Conservation (phyloP, 1,140 invertebrate genomes). For the Cotesia glomerata region DNA sequence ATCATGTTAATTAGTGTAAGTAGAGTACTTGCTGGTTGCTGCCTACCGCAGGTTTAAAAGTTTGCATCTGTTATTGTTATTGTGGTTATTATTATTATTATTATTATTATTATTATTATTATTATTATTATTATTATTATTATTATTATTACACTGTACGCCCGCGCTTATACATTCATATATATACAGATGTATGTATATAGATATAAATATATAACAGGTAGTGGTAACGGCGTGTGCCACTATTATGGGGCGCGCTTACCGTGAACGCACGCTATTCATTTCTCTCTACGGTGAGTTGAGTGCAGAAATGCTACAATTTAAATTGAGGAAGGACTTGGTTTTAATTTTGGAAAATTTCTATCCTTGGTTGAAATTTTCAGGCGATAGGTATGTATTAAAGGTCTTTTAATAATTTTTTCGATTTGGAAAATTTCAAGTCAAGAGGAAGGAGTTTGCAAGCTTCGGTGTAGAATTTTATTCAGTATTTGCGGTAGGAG, state of each 20-base stretch:
- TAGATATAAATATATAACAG: background rate
- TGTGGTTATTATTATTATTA: too few relatives aligned
- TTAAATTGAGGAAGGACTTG: slow-evolving; percentile 17
- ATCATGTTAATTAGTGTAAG: slow-evolving; percentile 62
- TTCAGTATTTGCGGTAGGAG: slow-evolving; percentile 44
- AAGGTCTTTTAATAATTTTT: too few relatives aligned
- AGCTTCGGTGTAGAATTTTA: background rate
- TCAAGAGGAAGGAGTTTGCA: too few relatives aligned
- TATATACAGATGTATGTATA: too few relatives aligned
- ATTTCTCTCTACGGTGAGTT: slow-evolving; percentile 40
- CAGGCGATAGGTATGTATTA: too few relatives aligned
- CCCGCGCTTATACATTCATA: slow-evolving; percentile 5
- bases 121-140: too few relatives aligned
- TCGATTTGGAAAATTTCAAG: too few relatives aligned
- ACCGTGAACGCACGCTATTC: slow-evolving; percentile 61
- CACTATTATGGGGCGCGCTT: slow-evolving; percentile 57
- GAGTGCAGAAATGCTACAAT: slow-evolving; percentile 10
- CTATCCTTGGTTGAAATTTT: too few relatives aligned
- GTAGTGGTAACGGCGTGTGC: slow-evolving; percentile 56
- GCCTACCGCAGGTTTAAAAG: too few relatives aligned
- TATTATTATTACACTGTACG: slow-evolving; percentile 1
- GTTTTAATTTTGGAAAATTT: background rate
- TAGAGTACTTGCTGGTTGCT: slow-evolving; percentile 38
- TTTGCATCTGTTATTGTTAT: too few relatives aligned
- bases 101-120: too few relatives aligned